Evolutionary conservation across 2,797 vertebrate species (phyloP).

Genomic region (Sylvilagus floridanus): DNA sequence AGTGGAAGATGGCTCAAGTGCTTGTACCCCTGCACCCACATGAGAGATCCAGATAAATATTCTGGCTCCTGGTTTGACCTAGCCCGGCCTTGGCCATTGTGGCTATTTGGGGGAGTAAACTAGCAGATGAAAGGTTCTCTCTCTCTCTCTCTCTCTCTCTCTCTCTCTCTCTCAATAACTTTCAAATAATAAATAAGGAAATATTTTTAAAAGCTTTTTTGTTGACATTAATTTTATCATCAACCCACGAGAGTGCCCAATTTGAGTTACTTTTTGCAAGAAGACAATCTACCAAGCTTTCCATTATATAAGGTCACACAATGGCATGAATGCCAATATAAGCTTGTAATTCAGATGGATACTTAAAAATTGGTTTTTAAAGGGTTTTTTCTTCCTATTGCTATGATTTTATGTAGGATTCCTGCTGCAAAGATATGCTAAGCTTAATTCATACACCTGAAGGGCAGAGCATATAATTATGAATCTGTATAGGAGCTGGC

Average conservation of each 20-base stretch:
- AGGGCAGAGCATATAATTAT: background rate
- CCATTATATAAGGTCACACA: constrained; percentile 1
- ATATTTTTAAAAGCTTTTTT: too few relatives aligned
- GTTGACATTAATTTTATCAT: constrained; percentile 16
- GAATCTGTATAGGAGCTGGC: background rate
- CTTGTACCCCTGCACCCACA: too few relatives aligned
- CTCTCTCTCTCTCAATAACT: too few relatives aligned
- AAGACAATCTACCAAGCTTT: background rate
- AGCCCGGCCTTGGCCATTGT: too few relatives aligned
- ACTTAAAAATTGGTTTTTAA: constrained; percentile 27
- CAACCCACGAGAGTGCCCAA: background rate
- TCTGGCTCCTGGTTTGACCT: too few relatives aligned
- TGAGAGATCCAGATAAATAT: too few relatives aligned
- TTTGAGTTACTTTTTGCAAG: constrained; percentile 60
- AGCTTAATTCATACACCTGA: background rate
- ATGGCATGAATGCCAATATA: background rate
- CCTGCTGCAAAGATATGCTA: background rate
- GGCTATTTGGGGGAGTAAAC: too few relatives aligned
- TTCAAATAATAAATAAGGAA: too few relatives aligned
- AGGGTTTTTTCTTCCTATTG: background rate
- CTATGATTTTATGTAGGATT: background rate
- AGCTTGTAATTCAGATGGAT: constrained; percentile 25
- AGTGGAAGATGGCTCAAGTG: too few relatives aligned
- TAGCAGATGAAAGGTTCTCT: too few relatives aligned
- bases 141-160: too few relatives aligned